phyloP scores from a whole-genome alignment of 2,797 vertebrate species.

The Sorex maritimensis region DNA sequence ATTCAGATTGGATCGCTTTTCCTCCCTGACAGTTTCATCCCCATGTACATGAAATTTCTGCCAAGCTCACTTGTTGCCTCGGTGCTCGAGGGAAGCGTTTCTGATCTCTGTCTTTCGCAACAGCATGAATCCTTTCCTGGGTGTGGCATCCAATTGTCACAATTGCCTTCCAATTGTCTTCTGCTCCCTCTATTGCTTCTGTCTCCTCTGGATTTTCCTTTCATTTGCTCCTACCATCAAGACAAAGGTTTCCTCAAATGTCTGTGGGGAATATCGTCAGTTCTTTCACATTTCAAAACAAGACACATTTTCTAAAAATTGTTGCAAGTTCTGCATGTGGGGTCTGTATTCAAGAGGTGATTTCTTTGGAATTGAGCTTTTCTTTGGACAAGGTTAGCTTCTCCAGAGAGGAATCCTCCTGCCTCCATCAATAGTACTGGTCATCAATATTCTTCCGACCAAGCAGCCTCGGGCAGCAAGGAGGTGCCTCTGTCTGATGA shows the following conservation, averaged over 20 bases:
- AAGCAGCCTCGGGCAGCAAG: neutral
- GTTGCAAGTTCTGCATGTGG: neutral
- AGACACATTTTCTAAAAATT: slow-evolving; percentile 12
- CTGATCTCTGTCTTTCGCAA: slow-evolving; percentile 14
- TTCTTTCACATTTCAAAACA: neutral
- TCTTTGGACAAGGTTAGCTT: neutral
- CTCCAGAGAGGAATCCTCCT: neutral
- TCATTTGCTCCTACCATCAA: slow-evolving; percentile 5
- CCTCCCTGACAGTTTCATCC: slow-evolving; percentile 2
- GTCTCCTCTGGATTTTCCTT: neutral
- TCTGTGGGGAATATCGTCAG: neutral
- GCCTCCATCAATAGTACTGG: neutral
- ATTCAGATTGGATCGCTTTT: neutral
- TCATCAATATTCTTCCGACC: neutral
- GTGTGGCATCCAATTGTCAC: neutral
- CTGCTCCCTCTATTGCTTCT: neutral
- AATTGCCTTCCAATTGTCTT: neutral
- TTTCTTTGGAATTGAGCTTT: slow-evolving; percentile 38
- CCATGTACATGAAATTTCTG: slow-evolving; percentile 30
- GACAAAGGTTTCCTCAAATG: slow-evolving; percentile 18
- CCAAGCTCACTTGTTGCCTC: neutral
- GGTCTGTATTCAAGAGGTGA: neutral
- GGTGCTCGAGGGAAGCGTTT: neutral
- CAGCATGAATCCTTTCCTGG: neutral
- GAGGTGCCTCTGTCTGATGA: neutral